Base-by-base conservation (phyloP, 2,797 vertebrate species). In the Calcarius lapponicus region DNA sequence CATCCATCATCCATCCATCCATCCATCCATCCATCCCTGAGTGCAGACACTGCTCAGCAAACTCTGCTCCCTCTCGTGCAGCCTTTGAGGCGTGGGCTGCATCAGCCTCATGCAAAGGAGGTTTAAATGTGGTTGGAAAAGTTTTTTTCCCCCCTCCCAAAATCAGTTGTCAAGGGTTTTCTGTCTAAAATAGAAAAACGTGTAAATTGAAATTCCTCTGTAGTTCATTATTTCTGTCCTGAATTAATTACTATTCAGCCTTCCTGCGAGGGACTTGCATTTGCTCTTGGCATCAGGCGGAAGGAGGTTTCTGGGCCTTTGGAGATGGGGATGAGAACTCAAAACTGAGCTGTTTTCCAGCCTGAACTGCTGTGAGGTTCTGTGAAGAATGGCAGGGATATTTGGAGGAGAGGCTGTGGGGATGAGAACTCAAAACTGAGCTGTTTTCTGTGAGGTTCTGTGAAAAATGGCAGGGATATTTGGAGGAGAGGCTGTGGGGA, bases 161-260 rank as follows among this genome's bases (percentile, higher is more conserved):
- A 70, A 78, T 84, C 71, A 86, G 93, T 79, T 79, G 95, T 91
- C 95, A 91, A 72, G 91, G 91, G 89, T 7, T 83, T 93, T 75
- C 91, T 84, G 62, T 84, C n/a, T 93, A 92, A 92, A 96, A 93
- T 78, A 92, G 87, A 84, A 86, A 88, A 89, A 87, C 1, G 32
- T 67, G 78, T 61, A 57, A 86, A 89, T 84, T 93, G 93, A 86
- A 91, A 93, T 94, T 88, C 94, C 79, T 91, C 83, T 17, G 6
- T 65, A 85, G 92, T 79, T 93, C 94, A 72, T 93, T 85, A 84
- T 91, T 95, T 85, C 92, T 81, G 93, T 53, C 91, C 94, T 92
- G 87, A 91, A 87, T 95, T 96, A 95, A 95, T 95, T 92, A 87
- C 87, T 54, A 4, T n/a, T 91, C 94, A 91, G 87, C 67, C 81